Conservation (phyloP, 92 coral and sea anemone genomes). For the Ricordea florida region DNA sequence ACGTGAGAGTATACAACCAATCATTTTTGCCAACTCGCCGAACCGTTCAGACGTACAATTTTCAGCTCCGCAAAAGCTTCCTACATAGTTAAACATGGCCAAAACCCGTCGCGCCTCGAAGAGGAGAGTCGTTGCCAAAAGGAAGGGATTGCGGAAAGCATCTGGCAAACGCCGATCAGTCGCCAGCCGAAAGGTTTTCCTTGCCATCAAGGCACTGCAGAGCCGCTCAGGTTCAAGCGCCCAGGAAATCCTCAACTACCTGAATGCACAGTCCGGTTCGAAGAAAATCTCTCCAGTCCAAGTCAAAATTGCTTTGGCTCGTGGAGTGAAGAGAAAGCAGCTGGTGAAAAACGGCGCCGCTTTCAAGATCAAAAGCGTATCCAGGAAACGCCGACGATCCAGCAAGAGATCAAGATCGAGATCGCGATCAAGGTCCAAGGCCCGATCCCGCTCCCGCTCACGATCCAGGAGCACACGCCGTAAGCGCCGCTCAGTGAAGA, state of each 20-base stretch:
- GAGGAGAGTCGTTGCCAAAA: constrained; percentile 31
- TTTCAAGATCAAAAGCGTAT: constrained; percentile 59
- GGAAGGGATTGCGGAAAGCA: constrained; percentile 33
- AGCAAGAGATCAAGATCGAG: background rate
- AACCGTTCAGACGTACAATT: constrained; percentile 21
- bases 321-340: constrained; percentile 72
- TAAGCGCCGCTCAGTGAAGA: constrained; percentile 29
- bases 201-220: constrained; percentile 75
- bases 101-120: constrained; percentile 26
- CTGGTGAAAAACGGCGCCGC: constrained; percentile 54
- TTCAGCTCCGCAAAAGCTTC: constrained; percentile 24
- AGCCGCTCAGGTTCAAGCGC: constrained; percentile 79
- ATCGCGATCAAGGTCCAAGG: background rate
- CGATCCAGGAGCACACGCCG: constrained; percentile 22
- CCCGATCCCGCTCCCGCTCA: constrained; percentile 14
- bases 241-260: constrained; percentile 67
- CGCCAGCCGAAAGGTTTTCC: constrained; percentile 49
- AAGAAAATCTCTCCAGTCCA: constrained; percentile 41
- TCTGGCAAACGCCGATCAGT: constrained; percentile 48
- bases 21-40: constrained; percentile 23
- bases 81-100: constrained; percentile 43
- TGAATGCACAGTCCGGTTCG: constrained; percentile 34
- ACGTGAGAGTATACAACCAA: background rate
- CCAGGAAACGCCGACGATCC: constrained; percentile 18
- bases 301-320: constrained; percentile 71